Conservation (phyloP, 2,888 invertebrate genomes). For the Drosophila bunnanda region DNA sequence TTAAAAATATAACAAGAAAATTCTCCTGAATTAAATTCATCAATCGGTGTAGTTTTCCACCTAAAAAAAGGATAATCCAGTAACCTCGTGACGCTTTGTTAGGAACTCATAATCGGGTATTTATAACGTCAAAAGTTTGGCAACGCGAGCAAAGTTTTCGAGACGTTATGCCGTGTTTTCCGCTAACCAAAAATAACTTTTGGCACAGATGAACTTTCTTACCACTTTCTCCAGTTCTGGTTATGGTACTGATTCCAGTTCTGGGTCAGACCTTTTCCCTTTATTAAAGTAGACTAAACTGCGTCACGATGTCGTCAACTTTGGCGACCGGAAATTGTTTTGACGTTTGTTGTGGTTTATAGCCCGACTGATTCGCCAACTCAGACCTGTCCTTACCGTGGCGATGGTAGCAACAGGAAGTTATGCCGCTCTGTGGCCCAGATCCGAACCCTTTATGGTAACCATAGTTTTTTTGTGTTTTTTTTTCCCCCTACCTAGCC, state of each 20-base stretch:
- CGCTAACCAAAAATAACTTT: constrained; percentile 23
- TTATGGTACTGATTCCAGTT: background rate
- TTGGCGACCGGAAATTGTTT: constrained; percentile 65
- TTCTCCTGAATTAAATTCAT: background rate
- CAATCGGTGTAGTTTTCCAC: background rate
- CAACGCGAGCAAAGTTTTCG: constrained; percentile 17
- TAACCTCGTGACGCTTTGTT: background rate
- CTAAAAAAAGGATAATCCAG: background rate
- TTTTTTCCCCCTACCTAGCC: constrained; percentile 9
- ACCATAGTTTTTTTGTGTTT: constrained; percentile 20
- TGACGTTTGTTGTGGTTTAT: constrained; percentile 72
- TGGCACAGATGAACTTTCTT: background rate
- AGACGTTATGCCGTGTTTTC: background rate
- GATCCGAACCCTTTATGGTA: constrained; percentile 8
- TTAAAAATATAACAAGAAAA: background rate
- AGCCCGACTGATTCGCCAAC: constrained; percentile 51
- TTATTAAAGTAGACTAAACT: constrained; percentile 25
- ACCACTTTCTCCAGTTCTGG: constrained; percentile 11
- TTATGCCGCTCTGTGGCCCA: background rate
- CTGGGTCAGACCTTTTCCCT: background rate
- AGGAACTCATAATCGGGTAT: constrained; percentile 14
- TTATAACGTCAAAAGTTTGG: constrained; percentile 14
- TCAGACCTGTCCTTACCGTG: constrained; percentile 1
- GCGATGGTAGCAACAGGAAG: constrained; percentile 17
- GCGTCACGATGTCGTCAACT: constrained; percentile 45